These are phyloP conservation scores for Helicoverpa armigera DNA, from an alignment of 1,140 invertebrate genomes.

Conservation along the genomic window DNA sequence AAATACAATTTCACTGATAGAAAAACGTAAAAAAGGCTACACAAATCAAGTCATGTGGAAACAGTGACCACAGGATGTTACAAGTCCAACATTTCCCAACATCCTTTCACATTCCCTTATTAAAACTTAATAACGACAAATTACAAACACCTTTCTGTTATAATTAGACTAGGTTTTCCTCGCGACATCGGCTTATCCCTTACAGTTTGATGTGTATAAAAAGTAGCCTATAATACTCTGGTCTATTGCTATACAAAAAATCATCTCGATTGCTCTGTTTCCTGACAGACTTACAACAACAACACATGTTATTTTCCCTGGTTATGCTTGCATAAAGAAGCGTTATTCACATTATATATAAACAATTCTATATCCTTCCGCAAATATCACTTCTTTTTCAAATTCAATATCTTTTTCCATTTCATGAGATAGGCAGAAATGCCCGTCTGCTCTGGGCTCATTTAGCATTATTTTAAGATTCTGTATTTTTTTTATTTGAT, in stretches of 20 bases:
- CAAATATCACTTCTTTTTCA: too few relatives aligned
- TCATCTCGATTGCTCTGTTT: neutral
- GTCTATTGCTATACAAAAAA: too few relatives aligned
- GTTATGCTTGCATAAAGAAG: neutral
- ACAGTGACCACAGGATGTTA: neutral
- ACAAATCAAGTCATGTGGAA: neutral
- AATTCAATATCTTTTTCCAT: too few relatives aligned
- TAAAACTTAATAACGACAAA: slow-evolving; percentile 47
- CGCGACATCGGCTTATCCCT: too few relatives aligned
- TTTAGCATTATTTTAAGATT: too few relatives aligned
- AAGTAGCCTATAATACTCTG: neutral
- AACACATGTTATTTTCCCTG: neutral
- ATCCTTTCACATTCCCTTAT: slow-evolving; percentile 28
- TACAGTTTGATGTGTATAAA: neutral
- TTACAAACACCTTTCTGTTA: slow-evolving; percentile 45
- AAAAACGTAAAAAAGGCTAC: neutral
- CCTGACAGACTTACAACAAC: neutral
- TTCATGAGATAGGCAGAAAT: too few relatives aligned
- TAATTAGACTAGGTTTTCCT: too few relatives aligned
- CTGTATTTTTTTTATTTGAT: too few relatives aligned
- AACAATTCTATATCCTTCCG: too few relatives aligned
- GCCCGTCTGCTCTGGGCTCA: too few relatives aligned
- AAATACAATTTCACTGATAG: too few relatives aligned
- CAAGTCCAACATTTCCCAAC: slow-evolving; percentile 25
- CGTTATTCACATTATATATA: too few relatives aligned